Evolutionary conservation across 2,113 vertebrate species (phyloP).

Genomic region (Myotis lucifugus): DNA sequence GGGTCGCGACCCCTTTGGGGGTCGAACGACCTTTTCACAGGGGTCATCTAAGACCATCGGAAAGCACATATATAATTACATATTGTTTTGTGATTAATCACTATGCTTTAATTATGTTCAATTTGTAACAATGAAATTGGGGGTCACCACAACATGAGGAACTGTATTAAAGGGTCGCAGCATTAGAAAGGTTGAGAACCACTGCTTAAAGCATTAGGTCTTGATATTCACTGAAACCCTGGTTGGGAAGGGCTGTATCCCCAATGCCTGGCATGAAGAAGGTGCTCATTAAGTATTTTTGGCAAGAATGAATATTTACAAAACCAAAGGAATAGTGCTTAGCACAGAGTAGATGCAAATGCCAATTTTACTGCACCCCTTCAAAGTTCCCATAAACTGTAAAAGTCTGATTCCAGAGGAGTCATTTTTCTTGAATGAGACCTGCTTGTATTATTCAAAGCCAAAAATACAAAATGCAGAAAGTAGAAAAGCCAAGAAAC

Average conservation of each 20-base stretch:
- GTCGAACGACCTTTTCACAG: too few species aligned
- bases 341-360: neutral
- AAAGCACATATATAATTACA: too few species aligned
- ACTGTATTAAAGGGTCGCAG: too few species aligned
- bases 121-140: too few species aligned
- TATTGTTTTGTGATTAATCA: too few species aligned
- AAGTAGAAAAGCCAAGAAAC: conserved; percentile 31
- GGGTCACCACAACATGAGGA: too few species aligned
- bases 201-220: neutral
- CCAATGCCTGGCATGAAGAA: neutral
- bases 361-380: neutral
- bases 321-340: conserved; percentile 44
- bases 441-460: neutral
- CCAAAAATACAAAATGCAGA: conserved; percentile 13
- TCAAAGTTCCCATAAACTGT: conserved; percentile 39
- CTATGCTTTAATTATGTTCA: too few species aligned
- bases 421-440: conserved; percentile 36
- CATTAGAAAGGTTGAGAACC: too few species aligned
- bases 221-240: neutral
- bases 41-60: too few species aligned
- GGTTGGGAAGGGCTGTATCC: neutral
- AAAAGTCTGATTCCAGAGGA: neutral
- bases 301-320: neutral
- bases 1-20: too few species aligned
- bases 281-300: conserved; percentile 40